phyloP scores from a whole-genome alignment of 1,140 invertebrate species.

The Lordiphosa clarofinis region DNA sequence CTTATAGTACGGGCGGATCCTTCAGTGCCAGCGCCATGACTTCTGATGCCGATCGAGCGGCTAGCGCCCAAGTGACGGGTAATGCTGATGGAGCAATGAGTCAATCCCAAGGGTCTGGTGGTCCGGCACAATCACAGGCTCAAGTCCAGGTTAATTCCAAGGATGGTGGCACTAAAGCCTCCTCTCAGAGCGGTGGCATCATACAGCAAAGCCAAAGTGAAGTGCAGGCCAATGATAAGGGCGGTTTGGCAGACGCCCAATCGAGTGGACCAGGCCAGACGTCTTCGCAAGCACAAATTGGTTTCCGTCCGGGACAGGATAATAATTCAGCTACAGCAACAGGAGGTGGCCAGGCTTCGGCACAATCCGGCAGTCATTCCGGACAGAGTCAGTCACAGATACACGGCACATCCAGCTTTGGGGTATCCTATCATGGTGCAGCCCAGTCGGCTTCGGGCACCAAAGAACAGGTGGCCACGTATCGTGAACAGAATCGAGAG shows the following conservation, averaged over 20 bases:
- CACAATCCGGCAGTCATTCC: conserved; percentile 86
- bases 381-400: conserved; percentile 91
- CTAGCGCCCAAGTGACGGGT: conserved; percentile 86
- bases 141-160: conserved; percentile 87
- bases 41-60: conserved; percentile 86
- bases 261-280: conserved; percentile 90
- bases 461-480: conserved; percentile 80
- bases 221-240: conserved; percentile 84
- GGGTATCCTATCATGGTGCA: conserved; percentile 89
- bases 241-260: conserved; percentile 91
- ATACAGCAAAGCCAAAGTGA: conserved; percentile 84
- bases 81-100: conserved; percentile 87
- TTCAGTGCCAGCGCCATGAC: conserved; percentile 91
- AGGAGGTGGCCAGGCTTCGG: conserved; percentile 87
- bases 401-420: conserved; percentile 81
- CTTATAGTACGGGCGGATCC: conserved; percentile 86
- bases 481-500: conserved; percentile 79
- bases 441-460: conserved; percentile 89
- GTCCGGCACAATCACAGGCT: conserved; percentile 87
- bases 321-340: conserved; percentile 80
- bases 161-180: conserved; percentile 86
- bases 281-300: conserved; percentile 91
- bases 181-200: conserved; percentile 87
- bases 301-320: conserved; percentile 87
- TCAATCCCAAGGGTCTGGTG: conserved; percentile 86